Conservation (phyloP, 2,797 vertebrate species). For the Paratrypauchen microcephalus region DNA sequence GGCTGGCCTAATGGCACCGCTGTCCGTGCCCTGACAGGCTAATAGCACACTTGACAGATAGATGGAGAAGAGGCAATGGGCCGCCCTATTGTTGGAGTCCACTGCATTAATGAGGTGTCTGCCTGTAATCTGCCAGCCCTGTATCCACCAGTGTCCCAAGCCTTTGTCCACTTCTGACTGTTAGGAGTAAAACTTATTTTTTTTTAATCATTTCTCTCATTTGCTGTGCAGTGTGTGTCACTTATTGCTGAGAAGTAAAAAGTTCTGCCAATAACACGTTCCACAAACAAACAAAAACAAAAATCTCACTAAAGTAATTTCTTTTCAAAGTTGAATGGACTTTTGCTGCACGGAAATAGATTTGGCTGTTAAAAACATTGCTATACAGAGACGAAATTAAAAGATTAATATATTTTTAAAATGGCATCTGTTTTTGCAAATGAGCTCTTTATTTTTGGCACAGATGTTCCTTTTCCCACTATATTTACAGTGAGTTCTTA, state of each 20-base stretch:
- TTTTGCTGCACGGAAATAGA: too few relatives aligned
- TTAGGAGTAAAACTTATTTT: conserved; percentile 6
- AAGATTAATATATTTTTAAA: too few relatives aligned
- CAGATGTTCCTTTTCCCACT: too few relatives aligned
- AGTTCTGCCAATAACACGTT: not conserved
- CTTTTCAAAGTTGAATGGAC: not conserved
- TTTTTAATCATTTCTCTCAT: not conserved
- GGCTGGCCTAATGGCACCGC: conserved; percentile 69
- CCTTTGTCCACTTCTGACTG: conserved; percentile 67
- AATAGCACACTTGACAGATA: conserved; percentile 78
- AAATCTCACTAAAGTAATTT: not conserved
- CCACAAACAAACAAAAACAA: too few relatives aligned
- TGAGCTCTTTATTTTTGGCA: too few relatives aligned
- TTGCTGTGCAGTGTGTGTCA: not conserved
- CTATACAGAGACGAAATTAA: too few relatives aligned
- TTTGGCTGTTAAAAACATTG: too few relatives aligned
- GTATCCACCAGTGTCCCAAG: conserved; percentile 53
- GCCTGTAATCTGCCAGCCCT: conserved; percentile 71
- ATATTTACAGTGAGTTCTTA: too few relatives aligned
- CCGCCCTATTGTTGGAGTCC: conserved; percentile 70
- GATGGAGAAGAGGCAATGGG: conserved; percentile 68
- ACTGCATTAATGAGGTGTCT: conserved; percentile 75
- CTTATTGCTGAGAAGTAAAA: not conserved
- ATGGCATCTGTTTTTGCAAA: too few relatives aligned
- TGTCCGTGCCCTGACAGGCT: conserved; percentile 72